Percentiles rank a stretch among this genome's conserved stretches.
Evolutionary conservation across 2,113 vertebrate species (phyloP).

Genomic region (Natator depressus): DNA sequence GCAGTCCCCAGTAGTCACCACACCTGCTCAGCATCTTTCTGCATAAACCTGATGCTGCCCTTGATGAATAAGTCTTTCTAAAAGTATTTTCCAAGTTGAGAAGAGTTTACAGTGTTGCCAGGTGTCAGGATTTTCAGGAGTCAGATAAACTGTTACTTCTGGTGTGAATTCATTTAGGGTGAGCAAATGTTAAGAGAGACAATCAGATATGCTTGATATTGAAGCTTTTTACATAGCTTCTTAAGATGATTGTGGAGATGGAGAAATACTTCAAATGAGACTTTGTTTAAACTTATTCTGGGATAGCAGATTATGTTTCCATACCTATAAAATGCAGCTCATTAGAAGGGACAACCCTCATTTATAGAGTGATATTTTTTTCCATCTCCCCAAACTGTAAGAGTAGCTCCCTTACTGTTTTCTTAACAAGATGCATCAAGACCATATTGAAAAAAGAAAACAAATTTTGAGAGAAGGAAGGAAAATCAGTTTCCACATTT

Average conservation of each 20-base stretch:
- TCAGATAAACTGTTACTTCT: background rate
- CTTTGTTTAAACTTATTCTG: background rate
- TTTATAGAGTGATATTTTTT: background rate
- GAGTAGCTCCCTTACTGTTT: background rate
- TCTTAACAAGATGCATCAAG: background rate
- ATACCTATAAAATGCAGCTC: background rate
- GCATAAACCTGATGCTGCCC: background rate
- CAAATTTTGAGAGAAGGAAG: background rate
- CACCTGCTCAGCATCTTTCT: background rate
- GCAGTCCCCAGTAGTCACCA: background rate
- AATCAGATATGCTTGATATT: background rate
- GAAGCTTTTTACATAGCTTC: background rate
- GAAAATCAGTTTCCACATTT: background rate
- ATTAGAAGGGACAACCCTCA: background rate
- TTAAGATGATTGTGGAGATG: background rate
- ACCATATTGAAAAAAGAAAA: background rate
- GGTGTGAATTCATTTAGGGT: background rate
- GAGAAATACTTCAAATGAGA: background rate
- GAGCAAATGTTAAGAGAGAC: constrained; percentile 4
- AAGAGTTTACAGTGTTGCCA: constrained; percentile 2
- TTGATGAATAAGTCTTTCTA: background rate
- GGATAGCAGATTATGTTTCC: background rate
- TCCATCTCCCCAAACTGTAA: background rate
- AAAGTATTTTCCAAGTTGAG: constrained; percentile 1
- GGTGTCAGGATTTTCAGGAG: background rate